Evolutionary conservation across 1,140 invertebrate species (phyloP).

Genomic region (Megalopta genalis): DNA sequence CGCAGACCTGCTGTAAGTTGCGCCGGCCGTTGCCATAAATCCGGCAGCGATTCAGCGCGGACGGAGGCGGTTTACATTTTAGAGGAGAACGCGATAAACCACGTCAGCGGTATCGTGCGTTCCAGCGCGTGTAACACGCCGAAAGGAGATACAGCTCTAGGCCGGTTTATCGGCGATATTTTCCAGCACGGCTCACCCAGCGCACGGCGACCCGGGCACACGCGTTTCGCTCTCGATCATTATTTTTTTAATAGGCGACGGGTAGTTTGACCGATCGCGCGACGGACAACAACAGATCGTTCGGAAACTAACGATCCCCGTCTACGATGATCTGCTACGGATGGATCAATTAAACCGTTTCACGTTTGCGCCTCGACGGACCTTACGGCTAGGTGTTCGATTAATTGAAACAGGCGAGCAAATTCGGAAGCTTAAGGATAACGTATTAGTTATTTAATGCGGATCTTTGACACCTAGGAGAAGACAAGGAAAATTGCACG

Average conservation of each 20-base stretch:
- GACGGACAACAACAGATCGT: not conserved
- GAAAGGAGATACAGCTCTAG: not conserved
- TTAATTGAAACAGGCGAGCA: too few species aligned
- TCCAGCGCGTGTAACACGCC: not conserved
- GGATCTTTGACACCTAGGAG: too few species aligned
- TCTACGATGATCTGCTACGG: not conserved
- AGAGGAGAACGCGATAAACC: constrained; percentile 28
- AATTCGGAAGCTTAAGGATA: too few species aligned
- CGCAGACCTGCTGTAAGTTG: not conserved
- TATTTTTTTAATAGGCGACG: not conserved
- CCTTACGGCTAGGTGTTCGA: too few species aligned
- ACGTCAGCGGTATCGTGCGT: constrained; percentile 7
- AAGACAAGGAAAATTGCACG: too few species aligned
- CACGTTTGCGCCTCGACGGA: too few species aligned
- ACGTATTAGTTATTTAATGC: too few species aligned
- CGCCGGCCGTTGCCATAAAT: constrained; percentile 16
- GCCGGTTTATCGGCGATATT: constrained; percentile 27
- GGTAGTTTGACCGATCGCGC: not conserved
- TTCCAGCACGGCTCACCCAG: not conserved
- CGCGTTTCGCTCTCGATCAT: not conserved
- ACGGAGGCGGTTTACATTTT: constrained; percentile 31
- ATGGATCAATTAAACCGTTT: not conserved
- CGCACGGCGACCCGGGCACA: not conserved
- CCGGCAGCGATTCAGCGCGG: not conserved
- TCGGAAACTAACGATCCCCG: not conserved